These are phyloP conservation scores for Scaptomyza reducta DNA, from an alignment of 2,888 invertebrate genomes.

Conservation along the genomic window DNA sequence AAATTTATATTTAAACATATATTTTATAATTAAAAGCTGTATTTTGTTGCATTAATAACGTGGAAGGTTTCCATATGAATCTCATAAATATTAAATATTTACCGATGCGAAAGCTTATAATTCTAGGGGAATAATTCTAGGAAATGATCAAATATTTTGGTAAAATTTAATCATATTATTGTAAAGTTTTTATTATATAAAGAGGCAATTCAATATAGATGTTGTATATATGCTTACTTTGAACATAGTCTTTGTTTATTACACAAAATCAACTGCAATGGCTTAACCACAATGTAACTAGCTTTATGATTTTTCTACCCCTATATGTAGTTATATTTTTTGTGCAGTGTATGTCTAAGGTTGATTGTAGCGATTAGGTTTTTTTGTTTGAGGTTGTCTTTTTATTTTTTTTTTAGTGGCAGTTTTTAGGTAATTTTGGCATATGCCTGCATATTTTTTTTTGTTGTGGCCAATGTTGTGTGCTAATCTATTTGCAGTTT, in stretches of 20 bases:
- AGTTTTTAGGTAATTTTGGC: slow-evolving; percentile 34
- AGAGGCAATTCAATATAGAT: no score
- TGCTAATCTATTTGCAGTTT: slow-evolving; percentile 74
- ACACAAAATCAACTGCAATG: slow-evolving; percentile 5
- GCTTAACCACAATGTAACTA: neutral
- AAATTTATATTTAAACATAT: no score
- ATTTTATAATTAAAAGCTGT: no score
- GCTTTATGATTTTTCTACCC: neutral
- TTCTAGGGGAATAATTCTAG: no score
- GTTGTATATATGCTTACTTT: no score
- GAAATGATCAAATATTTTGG: no score
- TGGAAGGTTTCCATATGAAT: neutral
- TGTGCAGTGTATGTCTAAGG: slow-evolving; percentile 58
- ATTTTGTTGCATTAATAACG: no score
- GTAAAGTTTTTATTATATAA: no score
- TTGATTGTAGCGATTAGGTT: slow-evolving; percentile 15
- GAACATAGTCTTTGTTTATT: no score
- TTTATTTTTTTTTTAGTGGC: slow-evolving; percentile 29
- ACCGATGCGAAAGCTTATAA: neutral
- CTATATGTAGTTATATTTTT: slow-evolving; percentile 9
- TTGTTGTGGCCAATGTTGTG: slow-evolving; percentile 25
- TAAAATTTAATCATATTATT: no score
- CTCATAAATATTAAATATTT: neutral
- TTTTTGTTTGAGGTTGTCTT: slow-evolving; percentile 26
- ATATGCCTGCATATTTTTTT: slow-evolving; percentile 37